Evolutionary conservation across 2,888 invertebrate genomes (phyloP).

Genomic region (Onthophagus sagittarius): DNA sequence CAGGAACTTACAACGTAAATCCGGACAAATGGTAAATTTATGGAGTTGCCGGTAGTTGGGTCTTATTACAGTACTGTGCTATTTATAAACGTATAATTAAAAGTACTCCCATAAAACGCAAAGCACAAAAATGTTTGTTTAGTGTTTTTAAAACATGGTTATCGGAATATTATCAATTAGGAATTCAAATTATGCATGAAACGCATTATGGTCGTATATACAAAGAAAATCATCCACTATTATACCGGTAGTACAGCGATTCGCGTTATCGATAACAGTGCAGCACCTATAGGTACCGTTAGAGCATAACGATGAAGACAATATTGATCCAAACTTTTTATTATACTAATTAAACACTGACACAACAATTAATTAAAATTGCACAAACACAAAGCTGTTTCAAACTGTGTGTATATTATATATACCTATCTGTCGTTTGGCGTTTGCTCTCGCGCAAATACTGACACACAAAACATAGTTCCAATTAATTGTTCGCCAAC

Average conservation of each 20-base stretch:
- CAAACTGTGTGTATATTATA: background rate
- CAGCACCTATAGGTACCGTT: background rate
- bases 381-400: background rate
- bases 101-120: too few relatives aligned
- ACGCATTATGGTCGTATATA: too few relatives aligned
- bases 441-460: background rate
- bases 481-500: background rate
- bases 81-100: too few relatives aligned
- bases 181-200: too few relatives aligned
- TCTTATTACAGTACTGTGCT: too few relatives aligned
- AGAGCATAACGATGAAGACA: background rate
- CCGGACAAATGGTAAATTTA: background rate
- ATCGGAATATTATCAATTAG: too few relatives aligned
- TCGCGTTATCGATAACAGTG: too few relatives aligned
- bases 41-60: background rate
- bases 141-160: too few relatives aligned
- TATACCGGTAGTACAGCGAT: too few relatives aligned
- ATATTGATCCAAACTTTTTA: slow-evolving; percentile 6
- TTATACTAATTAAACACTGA: background rate
- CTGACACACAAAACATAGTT: background rate
- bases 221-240: too few relatives aligned
- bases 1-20: background rate
- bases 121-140: too few relatives aligned
- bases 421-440: too few relatives aligned
- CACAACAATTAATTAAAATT: slow-evolving; percentile 2